These are phyloP conservation scores for Lutjanus campechanus DNA, from an alignment of 2,797 vertebrate genomes.

Conservation along the genomic window DNA sequence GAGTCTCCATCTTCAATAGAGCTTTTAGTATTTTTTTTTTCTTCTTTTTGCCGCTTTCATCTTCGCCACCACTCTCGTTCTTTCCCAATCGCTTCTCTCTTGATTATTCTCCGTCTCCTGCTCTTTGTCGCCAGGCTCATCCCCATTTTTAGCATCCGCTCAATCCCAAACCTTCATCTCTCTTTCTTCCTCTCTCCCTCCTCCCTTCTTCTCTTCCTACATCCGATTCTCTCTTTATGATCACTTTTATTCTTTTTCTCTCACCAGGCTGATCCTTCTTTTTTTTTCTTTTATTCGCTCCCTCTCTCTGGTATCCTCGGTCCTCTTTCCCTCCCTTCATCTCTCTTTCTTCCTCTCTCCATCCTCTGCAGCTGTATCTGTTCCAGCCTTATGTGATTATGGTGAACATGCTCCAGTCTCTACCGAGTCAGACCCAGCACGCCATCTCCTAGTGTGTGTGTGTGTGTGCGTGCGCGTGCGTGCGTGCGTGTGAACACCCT, in stretches of 20 bases:
- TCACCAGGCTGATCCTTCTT: conserved; percentile 67
- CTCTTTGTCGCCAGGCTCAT: conserved; percentile 58
- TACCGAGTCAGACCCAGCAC: conserved; percentile 32
- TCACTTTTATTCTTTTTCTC: conserved; percentile 49
- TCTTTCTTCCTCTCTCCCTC: conserved; percentile 14
- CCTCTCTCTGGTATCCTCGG: neutral
- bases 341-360: neutral
- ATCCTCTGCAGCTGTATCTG: conserved; percentile 66
- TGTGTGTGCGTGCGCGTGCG: conserved; percentile 8
- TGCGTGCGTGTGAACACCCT: conserved; percentile 8
- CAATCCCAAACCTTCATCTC: conserved; percentile 50
- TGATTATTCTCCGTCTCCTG: conserved; percentile 52
- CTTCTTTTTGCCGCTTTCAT: conserved; percentile 39
- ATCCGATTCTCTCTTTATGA: conserved; percentile 47
- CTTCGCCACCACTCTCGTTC: conserved; percentile 42
- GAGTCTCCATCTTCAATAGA: conserved; percentile 44
- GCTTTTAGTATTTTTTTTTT: conserved; percentile 43
- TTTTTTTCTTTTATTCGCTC: conserved; percentile 25
- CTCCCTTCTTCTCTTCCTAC: conserved; percentile 21
- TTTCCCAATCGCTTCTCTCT: conserved; percentile 40
- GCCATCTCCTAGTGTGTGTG: conserved; percentile 4
- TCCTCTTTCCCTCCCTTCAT: conserved; percentile 1
- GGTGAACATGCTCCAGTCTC: conserved; percentile 66
- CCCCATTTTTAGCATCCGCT: conserved; percentile 58
- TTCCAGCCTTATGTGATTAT: conserved; percentile 77